Evolutionary conservation across 2,888 invertebrate genomes (phyloP).

Genomic region (Nomada lathburiana): DNA sequence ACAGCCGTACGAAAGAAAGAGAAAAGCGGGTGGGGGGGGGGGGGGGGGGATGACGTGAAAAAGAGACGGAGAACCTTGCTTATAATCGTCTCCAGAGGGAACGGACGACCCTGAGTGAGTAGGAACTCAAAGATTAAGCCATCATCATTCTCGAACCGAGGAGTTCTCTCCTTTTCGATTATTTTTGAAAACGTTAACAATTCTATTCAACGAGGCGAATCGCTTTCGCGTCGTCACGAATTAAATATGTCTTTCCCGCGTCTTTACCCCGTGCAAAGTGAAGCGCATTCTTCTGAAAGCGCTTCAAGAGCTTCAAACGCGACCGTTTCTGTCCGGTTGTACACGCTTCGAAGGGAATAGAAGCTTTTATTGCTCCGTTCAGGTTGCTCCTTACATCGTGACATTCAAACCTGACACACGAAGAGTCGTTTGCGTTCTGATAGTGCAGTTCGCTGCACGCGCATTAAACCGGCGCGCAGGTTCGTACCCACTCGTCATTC

Average conservation of each 20-base stretch:
- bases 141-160: slow-evolving; percentile 58
- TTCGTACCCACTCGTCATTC: slow-evolving; percentile 36
- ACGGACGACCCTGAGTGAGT: slow-evolving; percentile 64
- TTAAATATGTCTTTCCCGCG: slow-evolving; percentile 12
- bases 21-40: neutral
- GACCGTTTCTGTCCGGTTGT: neutral
- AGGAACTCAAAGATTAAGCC: slow-evolving; percentile 60
- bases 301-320: neutral
- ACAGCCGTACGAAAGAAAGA: slow-evolving; percentile 1
- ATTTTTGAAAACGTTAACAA: slow-evolving; percentile 59
- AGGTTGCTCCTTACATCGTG: slow-evolving; percentile 34
- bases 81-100: slow-evolving; percentile 54
- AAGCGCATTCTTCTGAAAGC: neutral
- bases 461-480: slow-evolving; percentile 55
- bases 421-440: slow-evolving; percentile 54
- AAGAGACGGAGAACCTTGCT: slow-evolving; percentile 35
- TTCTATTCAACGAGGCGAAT: slow-evolving; percentile 37
- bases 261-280: neutral
- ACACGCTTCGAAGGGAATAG: neutral
- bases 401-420: slow-evolving; percentile 50
- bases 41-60: neutral
- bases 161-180: slow-evolving; percentile 51
- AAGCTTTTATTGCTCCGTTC: slow-evolving; percentile 35
- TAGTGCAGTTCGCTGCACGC: slow-evolving; percentile 60
- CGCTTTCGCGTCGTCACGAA: slow-evolving; percentile 24